These are phyloP conservation scores for Neodiprion fabricii DNA, from an alignment of 1,140 invertebrate genomes.

Conservation along the genomic window DNA sequence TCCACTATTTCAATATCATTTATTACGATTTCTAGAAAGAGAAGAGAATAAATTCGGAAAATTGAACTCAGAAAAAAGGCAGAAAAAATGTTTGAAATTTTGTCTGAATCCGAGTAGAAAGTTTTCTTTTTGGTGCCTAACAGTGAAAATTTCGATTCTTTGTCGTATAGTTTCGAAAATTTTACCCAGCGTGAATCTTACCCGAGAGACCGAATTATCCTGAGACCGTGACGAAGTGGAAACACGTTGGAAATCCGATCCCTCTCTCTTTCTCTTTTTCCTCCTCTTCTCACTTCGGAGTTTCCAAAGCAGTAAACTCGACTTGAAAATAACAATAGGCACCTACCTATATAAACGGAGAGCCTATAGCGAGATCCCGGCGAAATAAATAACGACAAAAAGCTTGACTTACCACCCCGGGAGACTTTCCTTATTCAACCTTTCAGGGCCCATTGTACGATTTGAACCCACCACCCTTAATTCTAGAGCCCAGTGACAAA, in stretches of 20 bases:
- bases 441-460: background rate
- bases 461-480: background rate
- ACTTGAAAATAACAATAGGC: slow-evolving; percentile 1
- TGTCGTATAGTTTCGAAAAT: no score
- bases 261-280: background rate
- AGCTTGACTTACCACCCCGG: slow-evolving; percentile 2
- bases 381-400: slow-evolving; percentile 8
- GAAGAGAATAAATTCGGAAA: no score
- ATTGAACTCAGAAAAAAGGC: no score
- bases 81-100: no score
- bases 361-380: background rate
- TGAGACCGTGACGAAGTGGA: background rate
- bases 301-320: background rate
- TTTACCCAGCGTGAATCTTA: no score
- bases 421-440: slow-evolving; percentile 7
- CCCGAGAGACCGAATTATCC: background rate
- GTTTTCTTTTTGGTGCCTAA: no score
- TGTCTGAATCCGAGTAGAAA: no score
- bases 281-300: no score
- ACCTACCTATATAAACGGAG: background rate
- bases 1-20: no score
- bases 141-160: no score
- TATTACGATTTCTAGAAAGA: no score
- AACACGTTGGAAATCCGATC: background rate
- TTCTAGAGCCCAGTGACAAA: background rate